Evolutionary conservation across 2,888 invertebrate genomes (phyloP), one percentile per base, ranked within the genome.

Genomic region (Oscheius sp.): DNA sequence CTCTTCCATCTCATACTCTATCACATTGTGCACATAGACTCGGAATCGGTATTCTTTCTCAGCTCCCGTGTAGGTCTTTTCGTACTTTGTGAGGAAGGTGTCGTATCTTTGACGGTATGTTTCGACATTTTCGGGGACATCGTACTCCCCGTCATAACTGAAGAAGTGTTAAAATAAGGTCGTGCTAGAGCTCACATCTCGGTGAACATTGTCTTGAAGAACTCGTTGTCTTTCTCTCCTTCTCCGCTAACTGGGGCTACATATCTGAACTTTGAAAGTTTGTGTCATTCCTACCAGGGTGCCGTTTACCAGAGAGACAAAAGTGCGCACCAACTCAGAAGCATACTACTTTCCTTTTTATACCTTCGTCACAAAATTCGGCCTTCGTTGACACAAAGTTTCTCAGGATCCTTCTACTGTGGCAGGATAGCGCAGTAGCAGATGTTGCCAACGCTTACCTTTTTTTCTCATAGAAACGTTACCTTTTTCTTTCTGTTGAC

Each of bases 1-100:
- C 21, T 80, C 80, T 57, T 77, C 76, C 10, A 48, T 72, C 60
- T 80, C 78, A n/a, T 71, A 76, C 21, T 78, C 77, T 29, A 57
- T 53, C 0, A 78, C 75, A 76, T 75, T 80, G 2, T 59, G 13
- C 2, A 55, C 33, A 11, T 76, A 80, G 35, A 78, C 60, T 1
- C 21, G 13, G 48, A 73, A 78, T 1, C 80, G 74, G 59, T 70
- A 59, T 32, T 42, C 70, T 33, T 50, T 32, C 29, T 70, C 70
- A 32, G 13, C 48, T 1, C 58, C 37, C n/a, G 53, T 53, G 4
- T 21, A 53, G n/a, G n/a, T 13, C n/a, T 53, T 53, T 11, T 13
- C 65, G 32, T 32, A 65, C 65, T 65, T 65, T 21, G 48, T 50
- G n/a, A 65, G 29, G 48, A 65, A 65, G 13, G 2, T 2, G 33